A percentile compares a stretch with the other conserved stretches of the same genome.
These are phyloP conservation scores for Drosophila kikkawai DNA, from an alignment of 1,140 invertebrate species.

Conservation along the genomic window DNA sequence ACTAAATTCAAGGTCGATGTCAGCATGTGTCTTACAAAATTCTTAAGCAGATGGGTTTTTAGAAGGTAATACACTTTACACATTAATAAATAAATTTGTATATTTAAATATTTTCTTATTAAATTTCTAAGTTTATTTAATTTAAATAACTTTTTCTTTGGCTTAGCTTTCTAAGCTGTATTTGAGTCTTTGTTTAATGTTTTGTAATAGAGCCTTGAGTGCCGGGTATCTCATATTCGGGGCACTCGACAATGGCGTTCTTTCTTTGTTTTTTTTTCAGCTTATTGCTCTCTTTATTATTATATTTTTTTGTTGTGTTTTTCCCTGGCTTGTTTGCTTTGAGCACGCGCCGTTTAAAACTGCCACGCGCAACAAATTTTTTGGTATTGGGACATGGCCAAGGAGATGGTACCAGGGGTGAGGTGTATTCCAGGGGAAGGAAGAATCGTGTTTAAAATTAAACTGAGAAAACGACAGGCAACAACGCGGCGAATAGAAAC, in stretches of 20 bases:
- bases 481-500: constrained; percentile 37
- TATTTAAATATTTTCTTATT: not conserved
- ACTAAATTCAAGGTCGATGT: not conserved
- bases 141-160: not conserved
- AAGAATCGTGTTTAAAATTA: constrained; percentile 75
- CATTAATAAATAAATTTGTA: not conserved
- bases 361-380: constrained; percentile 76
- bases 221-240: constrained; percentile 9
- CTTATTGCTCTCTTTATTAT: constrained; percentile 3
- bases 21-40: not conserved
- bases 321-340: constrained; percentile 57
- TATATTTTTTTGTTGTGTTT: constrained; percentile 24
- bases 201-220: not conserved
- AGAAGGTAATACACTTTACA: not conserved
- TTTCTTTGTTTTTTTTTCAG: not conserved
- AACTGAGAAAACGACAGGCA: constrained; percentile 58
- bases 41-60: not conserved
- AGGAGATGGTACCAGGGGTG: not conserved
- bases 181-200: not conserved
- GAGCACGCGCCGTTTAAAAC: constrained; percentile 74
- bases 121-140: not conserved
- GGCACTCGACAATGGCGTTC: not conserved
- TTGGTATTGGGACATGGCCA: constrained; percentile 11
- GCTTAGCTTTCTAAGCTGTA: not conserved
- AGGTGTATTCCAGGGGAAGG: constrained; percentile 6